phyloP scores from a whole-genome alignment of 2,888 invertebrate species.

The Drosophila neonasuta region DNA sequence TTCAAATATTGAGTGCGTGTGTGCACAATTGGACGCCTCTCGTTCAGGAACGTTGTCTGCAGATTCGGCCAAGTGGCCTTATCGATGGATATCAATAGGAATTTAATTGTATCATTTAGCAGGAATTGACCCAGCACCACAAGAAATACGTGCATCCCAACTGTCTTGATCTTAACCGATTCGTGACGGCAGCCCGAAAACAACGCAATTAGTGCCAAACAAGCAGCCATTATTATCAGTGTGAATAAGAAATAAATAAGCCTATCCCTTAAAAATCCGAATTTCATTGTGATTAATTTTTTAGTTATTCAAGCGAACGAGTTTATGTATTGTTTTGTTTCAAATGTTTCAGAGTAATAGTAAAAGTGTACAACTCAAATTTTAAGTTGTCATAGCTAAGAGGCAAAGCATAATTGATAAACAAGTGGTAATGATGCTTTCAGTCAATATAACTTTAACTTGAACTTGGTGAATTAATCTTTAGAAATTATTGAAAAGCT shows the following conservation, averaged over 20 bases:
- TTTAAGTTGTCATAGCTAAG: not conserved
- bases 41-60: not conserved
- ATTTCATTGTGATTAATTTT: not conserved
- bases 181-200: slow-evolving; percentile 62
- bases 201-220: not conserved
- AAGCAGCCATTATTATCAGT: not conserved
- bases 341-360: not conserved
- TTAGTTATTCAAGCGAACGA: not conserved
- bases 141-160: slow-evolving; percentile 46
- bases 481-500: too few species aligned
- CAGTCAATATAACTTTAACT: too few species aligned
- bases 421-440: too few species aligned
- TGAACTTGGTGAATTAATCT: too few species aligned
- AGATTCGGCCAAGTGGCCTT: slow-evolving; percentile 47
- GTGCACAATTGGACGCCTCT: slow-evolving; percentile 20
- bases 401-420: too few species aligned
- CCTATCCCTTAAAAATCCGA: too few species aligned
- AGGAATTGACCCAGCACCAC: slow-evolving; percentile 49
- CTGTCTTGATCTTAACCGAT: slow-evolving; percentile 48
- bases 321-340: not conserved
- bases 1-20: slow-evolving; percentile 52
- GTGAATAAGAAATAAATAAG: slow-evolving; percentile 8
- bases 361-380: not conserved
- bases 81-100: slow-evolving; percentile 43
- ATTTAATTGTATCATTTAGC: slow-evolving; percentile 58